phyloP scores from a whole-genome alignment of 2,888 invertebrate genomes.

The Hemistola chrysoprasaria region DNA sequence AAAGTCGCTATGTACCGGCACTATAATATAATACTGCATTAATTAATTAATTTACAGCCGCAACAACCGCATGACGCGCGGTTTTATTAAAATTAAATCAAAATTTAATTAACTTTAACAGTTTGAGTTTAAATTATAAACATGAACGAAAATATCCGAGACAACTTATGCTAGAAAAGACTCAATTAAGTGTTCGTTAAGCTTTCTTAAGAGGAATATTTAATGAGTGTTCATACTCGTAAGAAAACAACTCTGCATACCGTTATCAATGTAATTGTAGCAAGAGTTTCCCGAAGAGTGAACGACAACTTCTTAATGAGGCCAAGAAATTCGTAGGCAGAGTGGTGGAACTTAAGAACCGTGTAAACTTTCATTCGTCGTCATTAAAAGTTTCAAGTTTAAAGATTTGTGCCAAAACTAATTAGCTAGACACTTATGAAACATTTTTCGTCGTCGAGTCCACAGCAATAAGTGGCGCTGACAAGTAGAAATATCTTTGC shows the following conservation, averaged over 20 bases:
- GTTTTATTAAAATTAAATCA: neutral
- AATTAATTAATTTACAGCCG: no score
- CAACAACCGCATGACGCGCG: no score
- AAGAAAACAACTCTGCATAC: slow-evolving; percentile 41
- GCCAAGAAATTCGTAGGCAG: slow-evolving; percentile 68
- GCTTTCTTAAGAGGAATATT: no score
- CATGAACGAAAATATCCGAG: no score
- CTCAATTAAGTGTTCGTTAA: no score
- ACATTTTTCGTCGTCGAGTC: slow-evolving; percentile 40
- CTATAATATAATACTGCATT: no score
- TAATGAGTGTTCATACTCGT: slow-evolving; percentile 29
- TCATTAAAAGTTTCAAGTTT: slow-evolving; percentile 76
- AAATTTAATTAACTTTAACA: neutral
- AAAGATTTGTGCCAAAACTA: slow-evolving; percentile 77
- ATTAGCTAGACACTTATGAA: slow-evolving; percentile 70
- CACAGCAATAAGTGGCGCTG: slow-evolving; percentile 33
- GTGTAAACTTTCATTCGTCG: slow-evolving; percentile 77
- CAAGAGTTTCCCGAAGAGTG: slow-evolving; percentile 60
- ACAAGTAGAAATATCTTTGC: slow-evolving; percentile 23
- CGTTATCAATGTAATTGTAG: slow-evolving; percentile 67
- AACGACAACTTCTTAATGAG: slow-evolving; percentile 73
- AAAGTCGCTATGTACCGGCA: no score
- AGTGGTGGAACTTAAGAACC: slow-evolving; percentile 67
- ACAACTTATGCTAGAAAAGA: no score
- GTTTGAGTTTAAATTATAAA: neutral